These are phyloP conservation scores for Axis porcinus DNA, from an alignment of 2,113 vertebrate genomes.

Conservation along the genomic window DNA sequence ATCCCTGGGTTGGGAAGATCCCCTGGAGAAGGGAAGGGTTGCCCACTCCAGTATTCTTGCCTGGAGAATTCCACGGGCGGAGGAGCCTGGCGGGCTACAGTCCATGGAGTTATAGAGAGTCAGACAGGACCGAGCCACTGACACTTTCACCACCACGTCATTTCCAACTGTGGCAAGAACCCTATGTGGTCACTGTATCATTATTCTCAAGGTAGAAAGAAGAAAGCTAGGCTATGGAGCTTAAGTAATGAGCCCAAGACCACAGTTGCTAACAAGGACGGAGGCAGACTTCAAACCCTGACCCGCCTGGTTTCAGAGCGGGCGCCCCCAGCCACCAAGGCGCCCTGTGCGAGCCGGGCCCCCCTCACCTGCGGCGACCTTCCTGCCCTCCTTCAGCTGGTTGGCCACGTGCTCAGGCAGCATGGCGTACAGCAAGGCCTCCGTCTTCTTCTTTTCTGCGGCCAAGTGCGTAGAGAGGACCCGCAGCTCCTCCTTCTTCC, in stretches of 20 bases:
- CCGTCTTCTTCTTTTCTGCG: constrained; percentile 84
- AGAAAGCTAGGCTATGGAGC: not conserved
- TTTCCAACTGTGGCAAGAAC: not conserved
- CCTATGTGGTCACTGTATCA: not conserved
- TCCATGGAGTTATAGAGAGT: not conserved
- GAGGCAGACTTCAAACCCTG: not conserved
- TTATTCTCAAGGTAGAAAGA: not conserved
- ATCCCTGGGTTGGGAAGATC: not conserved
- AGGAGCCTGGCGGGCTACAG: not conserved
- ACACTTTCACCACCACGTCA: not conserved
- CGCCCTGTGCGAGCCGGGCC: no score
- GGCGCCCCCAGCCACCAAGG: no score
- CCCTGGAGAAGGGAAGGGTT: not conserved
- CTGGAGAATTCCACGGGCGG: not conserved
- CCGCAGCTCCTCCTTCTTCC: constrained; percentile 82
- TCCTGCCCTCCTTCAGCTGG: constrained; percentile 84
- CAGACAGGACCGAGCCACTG: not conserved
- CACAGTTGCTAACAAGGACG: not conserved
- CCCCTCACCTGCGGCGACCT: constrained; percentile 78
- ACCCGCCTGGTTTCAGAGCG: not conserved
- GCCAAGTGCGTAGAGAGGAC: constrained; percentile 82
- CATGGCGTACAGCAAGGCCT: constrained; percentile 84
- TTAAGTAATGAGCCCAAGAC: not conserved
- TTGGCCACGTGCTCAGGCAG: constrained; percentile 83
- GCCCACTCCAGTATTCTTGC: not conserved